Evolutionary conservation across 2,113 vertebrate species (phyloP).

Genomic region (Phrynosoma blainvillii): DNA sequence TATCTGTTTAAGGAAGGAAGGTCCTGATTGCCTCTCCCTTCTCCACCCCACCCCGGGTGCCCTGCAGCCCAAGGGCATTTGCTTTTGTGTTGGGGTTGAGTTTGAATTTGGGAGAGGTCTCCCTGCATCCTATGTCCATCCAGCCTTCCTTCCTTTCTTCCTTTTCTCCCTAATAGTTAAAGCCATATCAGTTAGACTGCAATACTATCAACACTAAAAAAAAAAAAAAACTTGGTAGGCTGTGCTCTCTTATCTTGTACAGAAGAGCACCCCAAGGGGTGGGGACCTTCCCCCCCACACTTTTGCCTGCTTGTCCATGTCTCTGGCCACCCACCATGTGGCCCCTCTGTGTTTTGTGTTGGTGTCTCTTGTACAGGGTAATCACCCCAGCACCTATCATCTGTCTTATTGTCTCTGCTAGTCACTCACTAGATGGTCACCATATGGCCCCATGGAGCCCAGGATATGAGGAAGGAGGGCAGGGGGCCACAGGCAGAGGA

Average conservation of each 20-base stretch:
- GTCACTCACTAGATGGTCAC: constrained; percentile 37
- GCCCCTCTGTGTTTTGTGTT: constrained; percentile 60
- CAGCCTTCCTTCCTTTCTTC: constrained; percentile 45
- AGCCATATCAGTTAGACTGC: constrained; percentile 88
- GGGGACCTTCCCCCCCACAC: constrained; percentile 32
- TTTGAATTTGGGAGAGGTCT: constrained; percentile 59
- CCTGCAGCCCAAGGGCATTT: constrained; percentile 17
- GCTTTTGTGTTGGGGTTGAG: constrained; percentile 42
- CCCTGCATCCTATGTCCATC: constrained; percentile 57
- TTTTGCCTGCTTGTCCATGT: constrained; percentile 42
- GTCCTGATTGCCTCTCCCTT: neutral
- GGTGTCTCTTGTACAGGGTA: constrained; percentile 69
- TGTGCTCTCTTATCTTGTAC: constrained; percentile 59
- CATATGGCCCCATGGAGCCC: constrained; percentile 9
- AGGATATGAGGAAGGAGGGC: neutral
- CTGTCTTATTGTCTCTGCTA: constrained; percentile 25
- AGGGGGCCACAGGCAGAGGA: neutral
- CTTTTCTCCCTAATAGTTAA: constrained; percentile 80
- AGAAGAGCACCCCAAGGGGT: constrained; percentile 67
- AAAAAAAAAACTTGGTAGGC: constrained; percentile 42
- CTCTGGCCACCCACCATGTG: constrained; percentile 38
- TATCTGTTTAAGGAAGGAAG: constrained; percentile 12
- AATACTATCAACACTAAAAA: constrained; percentile 78
- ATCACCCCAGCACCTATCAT: constrained; percentile 21
- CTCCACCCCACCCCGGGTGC: neutral